phyloP scores from a whole-genome alignment of 2,888 invertebrate species.

The Scaptodrosophila latifasciaeformis region DNA sequence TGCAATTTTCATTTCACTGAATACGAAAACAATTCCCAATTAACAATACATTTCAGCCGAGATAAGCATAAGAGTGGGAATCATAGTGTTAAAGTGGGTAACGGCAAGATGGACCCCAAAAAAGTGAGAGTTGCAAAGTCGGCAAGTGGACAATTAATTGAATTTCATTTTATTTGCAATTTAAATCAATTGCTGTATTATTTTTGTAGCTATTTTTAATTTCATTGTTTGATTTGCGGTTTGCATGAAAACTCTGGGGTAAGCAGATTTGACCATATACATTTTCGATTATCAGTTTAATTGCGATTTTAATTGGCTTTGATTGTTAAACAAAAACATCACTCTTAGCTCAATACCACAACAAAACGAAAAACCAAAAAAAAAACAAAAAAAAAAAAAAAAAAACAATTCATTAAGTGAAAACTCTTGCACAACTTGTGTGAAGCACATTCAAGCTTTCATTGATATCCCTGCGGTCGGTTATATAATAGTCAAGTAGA shows the following conservation, averaged over 20 bases:
- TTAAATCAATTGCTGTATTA: slow-evolving; percentile 53
- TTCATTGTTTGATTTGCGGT: slow-evolving; percentile 40
- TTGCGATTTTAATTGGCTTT: slow-evolving; percentile 56
- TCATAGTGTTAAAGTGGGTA: slow-evolving; percentile 11
- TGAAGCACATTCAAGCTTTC: too few species aligned
- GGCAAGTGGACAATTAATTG: slow-evolving; percentile 45
- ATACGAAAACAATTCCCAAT: background rate
- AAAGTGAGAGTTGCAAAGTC: background rate
- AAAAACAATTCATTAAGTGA: background rate
- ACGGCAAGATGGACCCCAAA: slow-evolving; percentile 6
- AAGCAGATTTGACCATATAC: slow-evolving; percentile 1
- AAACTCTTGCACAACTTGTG: too few species aligned
- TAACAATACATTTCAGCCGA: background rate
- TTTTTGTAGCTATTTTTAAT: slow-evolving; percentile 37
- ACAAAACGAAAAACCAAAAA: slow-evolving; percentile 10
- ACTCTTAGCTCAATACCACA: slow-evolving; percentile 35
- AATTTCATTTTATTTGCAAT: slow-evolving; percentile 44
- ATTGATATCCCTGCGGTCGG: too few species aligned
- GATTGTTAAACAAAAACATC: slow-evolving; percentile 56
- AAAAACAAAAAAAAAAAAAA: background rate
- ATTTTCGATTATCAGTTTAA: slow-evolving; percentile 46
- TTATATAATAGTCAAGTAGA: too few species aligned
- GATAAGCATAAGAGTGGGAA: too few species aligned
- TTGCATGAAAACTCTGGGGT: slow-evolving; percentile 20
- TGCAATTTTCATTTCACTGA: slow-evolving; percentile 37